Evolutionary conservation across 64 coral and sea anemone species (phyloP), one percentile per base, ranked within the genome.

Genomic region (Pocillopora damicornis): DNA sequence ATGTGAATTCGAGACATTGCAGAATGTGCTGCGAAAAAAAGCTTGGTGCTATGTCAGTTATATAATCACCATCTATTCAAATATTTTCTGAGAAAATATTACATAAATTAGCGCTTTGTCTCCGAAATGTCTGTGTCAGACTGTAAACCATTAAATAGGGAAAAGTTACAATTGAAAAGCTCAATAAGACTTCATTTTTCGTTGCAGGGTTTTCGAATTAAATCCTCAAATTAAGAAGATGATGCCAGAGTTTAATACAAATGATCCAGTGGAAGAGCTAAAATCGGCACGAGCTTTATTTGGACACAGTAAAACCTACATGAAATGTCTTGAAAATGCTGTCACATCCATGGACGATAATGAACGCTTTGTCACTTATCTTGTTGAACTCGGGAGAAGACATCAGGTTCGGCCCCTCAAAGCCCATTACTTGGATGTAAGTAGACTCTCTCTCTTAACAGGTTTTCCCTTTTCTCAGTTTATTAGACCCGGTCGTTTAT

Each of bases 401-500:
- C 81, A 85, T 57, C 81, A 85, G 64, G 81, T 73, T 65, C 17
- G 81, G 4, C 81, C 81, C 2, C 81, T 85, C 1, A 85, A 85
- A 85, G 81, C 81, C 25, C 35, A 71, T 22, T 68, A 85, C 35
- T 57, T 85, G 42, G 81, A 85, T 37, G 81, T 73, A 22, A 85
- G 79, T 59, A 26, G 13, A 2, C n/a, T 6, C 13, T 45, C 13
- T 45, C 16, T n/a, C 63, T 7, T 35, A 15, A 61, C 30, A 51
- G 2, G 42, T 7, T 51, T 51, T 51, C 30, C 30, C 30, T 30
- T 30, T 30, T 30, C 30, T 30, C 30, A 30, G 30, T 30, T 0
- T 30, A 30, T 30, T 30, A 30, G 30, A 30, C 30, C 30, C 30
- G 30, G 30, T 30, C 30, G 30, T 30, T 30, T 30, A 30, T 30